These are phyloP conservation scores for Lytechinus variegatus DNA, from an alignment of 35 echinoderm and acorn worm species.

Conservation along the genomic window DNA sequence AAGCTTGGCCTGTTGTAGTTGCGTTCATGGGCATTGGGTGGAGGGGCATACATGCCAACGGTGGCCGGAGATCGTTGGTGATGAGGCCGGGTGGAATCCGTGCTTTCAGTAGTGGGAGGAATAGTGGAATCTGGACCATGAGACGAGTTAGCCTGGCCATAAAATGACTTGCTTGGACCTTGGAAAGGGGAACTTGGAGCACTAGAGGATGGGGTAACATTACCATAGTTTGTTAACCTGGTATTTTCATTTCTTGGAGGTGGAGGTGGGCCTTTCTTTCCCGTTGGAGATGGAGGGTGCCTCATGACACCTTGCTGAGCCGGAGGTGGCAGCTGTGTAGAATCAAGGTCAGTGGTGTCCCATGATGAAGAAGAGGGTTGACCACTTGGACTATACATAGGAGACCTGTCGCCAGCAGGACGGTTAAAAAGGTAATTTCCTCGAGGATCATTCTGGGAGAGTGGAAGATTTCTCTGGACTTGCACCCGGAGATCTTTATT, in stretches of 20 bases:
- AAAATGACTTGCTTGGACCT: conserved; percentile 23
- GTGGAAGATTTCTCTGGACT: conserved; percentile 41
- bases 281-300: conserved; percentile 59
- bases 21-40: conserved; percentile 66
- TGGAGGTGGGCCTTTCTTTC: conserved; percentile 63
- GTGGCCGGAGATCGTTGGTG: conserved; percentile 81
- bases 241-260: conserved; percentile 51
- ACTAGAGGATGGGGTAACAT: not conserved
- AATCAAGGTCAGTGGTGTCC: conserved; percentile 45
- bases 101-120: not conserved
- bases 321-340: conserved; percentile 36
- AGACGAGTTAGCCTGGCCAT: conserved; percentile 17
- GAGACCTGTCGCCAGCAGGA: conserved; percentile 73
- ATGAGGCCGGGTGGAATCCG: conserved; percentile 62
- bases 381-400: conserved; percentile 75
- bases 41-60: conserved; percentile 84
- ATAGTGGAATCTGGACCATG: conserved; percentile 52
- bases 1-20: conserved; percentile 69
- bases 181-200: conserved; percentile 12
- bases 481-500: conserved; percentile 46
- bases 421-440: conserved; percentile 59
- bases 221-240: conserved; percentile 14
- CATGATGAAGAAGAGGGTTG: conserved; percentile 49
- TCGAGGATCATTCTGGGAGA: conserved; percentile 62
- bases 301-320: conserved; percentile 46